Base-by-base conservation (phyloP, 2,113 vertebrate genomes). In the Ammospiza caudacuta region DNA sequence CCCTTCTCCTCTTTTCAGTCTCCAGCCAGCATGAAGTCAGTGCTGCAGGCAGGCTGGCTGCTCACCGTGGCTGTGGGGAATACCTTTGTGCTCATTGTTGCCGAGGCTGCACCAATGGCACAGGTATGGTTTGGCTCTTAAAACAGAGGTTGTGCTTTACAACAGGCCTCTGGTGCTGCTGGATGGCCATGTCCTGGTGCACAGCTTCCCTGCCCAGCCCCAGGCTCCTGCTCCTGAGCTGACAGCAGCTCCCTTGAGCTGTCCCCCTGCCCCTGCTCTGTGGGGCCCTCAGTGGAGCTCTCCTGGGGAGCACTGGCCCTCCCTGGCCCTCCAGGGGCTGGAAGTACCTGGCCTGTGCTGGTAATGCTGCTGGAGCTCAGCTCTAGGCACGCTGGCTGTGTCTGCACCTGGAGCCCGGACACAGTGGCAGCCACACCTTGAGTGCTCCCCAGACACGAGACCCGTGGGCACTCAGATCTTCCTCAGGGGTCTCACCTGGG, bases 11-110 rank as follows among this genome's bases (percentile, higher is more conserved):
- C 35, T 95, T 90, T 89, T 62, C 97, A 99, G 99, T 98, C 99
- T 95, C 99, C 99, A 12, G 95, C 97, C 83, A 99, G 98, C 97
- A 99, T 99, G 99, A 99, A 99, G 95, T 99, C 99, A 1, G 99
- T 99, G 61, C 98, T 99, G 67, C 99, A 99, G 97, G 99, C 99
- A 33, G 99, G 98, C 69, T 99, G 99, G 99, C 96, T 99, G 87
- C 97, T 99, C 95, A 99, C 99, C 0, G 98, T 99, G 33, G 99
- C 99, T 9, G 98, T 99, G 86, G 99, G 99, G 29, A 99, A 99
- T 47, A 97, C 99, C 77, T 99, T 99, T 7, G 99, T 99, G 84
- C 97, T 99, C 46, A 97, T 99, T 29, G 99, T 99, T 90, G 99
- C 99, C 0, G 98, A 99, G 90, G 98, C 99, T 46, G 99, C 98